Conservation (phyloP, 2,797 vertebrate genomes). For the Perodicticus potto region DNA sequence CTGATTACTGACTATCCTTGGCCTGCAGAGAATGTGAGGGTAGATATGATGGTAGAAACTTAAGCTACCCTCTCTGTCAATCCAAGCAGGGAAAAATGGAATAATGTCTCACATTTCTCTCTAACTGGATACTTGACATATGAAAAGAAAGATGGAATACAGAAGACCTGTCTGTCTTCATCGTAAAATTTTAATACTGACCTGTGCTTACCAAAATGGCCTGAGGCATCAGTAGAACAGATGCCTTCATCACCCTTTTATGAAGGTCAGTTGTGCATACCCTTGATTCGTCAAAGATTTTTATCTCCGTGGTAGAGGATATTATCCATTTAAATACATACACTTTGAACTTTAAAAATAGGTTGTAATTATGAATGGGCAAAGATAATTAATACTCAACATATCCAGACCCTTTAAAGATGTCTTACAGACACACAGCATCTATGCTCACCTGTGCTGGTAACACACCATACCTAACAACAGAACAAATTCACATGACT, state of each 20-base stretch:
- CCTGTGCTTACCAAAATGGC: neutral
- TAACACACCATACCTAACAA: neutral
- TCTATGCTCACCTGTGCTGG: neutral
- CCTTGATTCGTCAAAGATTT: neutral
- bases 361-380: neutral
- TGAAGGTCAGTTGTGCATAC: neutral
- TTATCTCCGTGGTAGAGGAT: neutral
- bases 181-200: neutral
- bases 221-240: neutral
- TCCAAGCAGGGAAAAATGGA: neutral
- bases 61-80: neutral
- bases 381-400: neutral
- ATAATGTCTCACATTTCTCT: neutral
- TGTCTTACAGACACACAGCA: neutral
- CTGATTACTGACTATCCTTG: neutral
- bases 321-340: neutral
- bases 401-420: too few species aligned
- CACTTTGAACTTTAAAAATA: neutral
- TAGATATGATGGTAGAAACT: fast-evolving
- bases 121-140: neutral
- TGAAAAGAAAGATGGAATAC: too few species aligned
- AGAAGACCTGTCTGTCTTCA: neutral
- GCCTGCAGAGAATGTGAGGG: fast-evolving
- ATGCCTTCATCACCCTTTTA: neutral
- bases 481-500: neutral